Base-by-base conservation (phyloP, 2,797 vertebrate species). In the Sciaenops ocellatus region DNA sequence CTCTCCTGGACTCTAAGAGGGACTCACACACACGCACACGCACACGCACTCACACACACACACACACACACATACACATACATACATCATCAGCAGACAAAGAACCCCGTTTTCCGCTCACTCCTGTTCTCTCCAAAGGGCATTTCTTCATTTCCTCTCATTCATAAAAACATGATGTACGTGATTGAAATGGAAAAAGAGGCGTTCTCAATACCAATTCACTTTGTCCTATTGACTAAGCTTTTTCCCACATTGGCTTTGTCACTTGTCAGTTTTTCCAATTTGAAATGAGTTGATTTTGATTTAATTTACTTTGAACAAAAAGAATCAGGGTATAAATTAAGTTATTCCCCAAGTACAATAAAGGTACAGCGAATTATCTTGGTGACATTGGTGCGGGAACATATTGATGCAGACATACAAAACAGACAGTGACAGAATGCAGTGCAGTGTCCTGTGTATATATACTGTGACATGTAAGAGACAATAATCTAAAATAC, bases 161-260 rank as follows among this genome's bases (percentile, higher is more conserved):
- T 90, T 92, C 85, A 92, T 88, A 90, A 90, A 90, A 88, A 82
- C 76, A 82, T 61, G 75, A 84, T 57, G 66, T 85, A 73, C 74
- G 68, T 88, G 89, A 87, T 64, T 50, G 61, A 84, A 89, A 88
- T 88, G 17, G 64, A 83, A 78, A 82, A 55, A 34, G 50, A 59
- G 61, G 6, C 38, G 7, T 78, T 76, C 55, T 87, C 74, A 2
- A 81, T 84, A 67, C 63, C 83, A 89, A 86, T 82, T 85, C 85
- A 65, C 83, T 91, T 87, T 80, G 80, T 87, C 80, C 80, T 82
- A 71, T 89, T 61, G 86, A 90, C 77, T 61, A 34, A 56, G 50
- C 65, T 56, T 68, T 79, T 44, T 46, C 60, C 42, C 76, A 63
- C 81, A 56, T 77, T 38, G 76, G 42, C 51, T 88, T 67, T 85